These are phyloP conservation scores for Adineta ricciae DNA, from an alignment of 2,888 invertebrate genomes.

Conservation along the genomic window DNA sequence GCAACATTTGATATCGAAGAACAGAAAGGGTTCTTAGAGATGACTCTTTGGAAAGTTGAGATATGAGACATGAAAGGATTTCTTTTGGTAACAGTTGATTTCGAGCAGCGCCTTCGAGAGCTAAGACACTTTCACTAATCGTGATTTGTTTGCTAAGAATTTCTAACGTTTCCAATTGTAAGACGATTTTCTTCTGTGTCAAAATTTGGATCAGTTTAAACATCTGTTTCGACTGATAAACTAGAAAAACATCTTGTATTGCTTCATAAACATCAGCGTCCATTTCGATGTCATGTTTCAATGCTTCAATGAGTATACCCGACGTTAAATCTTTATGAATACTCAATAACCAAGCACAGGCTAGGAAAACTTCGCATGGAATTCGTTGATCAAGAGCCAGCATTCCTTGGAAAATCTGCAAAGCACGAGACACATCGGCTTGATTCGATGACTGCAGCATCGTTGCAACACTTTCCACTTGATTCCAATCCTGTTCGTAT, in stretches of 20 bases:
- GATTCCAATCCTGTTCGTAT: background rate
- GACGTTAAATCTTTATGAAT: no score
- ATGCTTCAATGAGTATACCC: no score
- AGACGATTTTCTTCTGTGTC: no score
- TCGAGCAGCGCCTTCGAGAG: background rate
- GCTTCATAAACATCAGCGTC: no score
- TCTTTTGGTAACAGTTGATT: background rate
- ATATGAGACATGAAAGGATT: background rate
- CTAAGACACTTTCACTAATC: background rate
- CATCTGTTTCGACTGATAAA: no score
- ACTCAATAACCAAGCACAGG: no score
- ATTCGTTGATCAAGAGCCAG: background rate
- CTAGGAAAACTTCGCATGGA: background rate
- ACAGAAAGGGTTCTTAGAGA: background rate
- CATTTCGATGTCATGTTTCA: no score
- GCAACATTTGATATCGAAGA: background rate
- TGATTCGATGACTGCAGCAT: background rate
- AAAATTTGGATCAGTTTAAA: no score
- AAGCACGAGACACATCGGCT: background rate
- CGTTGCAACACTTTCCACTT: background rate
- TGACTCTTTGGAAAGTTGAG: background rate
- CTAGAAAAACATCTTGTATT: no score
- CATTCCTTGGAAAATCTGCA: background rate
- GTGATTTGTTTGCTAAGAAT: background rate
- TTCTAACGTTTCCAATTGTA: background rate